Conservation (phyloP, 2,113 vertebrate genomes). For the Mesembrinibis cayennensis region DNA sequence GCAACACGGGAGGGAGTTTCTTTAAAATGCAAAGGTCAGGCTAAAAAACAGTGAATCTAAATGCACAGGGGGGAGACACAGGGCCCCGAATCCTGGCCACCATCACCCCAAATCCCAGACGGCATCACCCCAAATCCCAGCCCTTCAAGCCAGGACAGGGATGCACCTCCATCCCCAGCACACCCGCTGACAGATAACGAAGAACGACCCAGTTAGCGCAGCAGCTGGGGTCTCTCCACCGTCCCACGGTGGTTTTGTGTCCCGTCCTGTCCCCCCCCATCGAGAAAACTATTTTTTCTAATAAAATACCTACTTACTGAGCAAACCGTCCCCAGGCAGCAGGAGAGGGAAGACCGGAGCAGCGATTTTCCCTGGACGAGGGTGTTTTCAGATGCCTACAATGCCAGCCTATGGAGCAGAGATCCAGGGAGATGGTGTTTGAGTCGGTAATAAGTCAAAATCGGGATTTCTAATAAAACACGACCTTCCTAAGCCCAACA, state of each 20-base stretch:
- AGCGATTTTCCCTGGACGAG: fast-evolving
- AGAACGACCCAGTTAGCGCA: neutral
- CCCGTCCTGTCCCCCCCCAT: neutral
- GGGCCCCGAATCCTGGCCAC: neutral
- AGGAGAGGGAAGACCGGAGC: neutral
- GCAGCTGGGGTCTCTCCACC: neutral
- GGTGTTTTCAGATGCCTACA: neutral
- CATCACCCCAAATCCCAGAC: neutral
- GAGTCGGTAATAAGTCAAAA: neutral
- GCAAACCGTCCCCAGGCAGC: neutral
- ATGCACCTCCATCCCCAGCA: neutral
- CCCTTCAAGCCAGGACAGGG: fast-evolving
- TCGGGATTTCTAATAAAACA: neutral
- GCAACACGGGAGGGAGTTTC: neutral
- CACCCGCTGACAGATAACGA: neutral
- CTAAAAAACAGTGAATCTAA: neutral
- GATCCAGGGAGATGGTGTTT: neutral
- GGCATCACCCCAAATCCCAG: neutral
- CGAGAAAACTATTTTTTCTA: neutral
- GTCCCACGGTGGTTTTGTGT: neutral
- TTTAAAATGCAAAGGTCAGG: neutral
- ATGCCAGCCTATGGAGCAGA: neutral
- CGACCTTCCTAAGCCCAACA: fast-evolving
- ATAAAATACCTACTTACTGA: neutral
- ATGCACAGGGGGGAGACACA: neutral